Percentiles rank a stretch among this genome's conserved stretches.
phyloP scores from a whole-genome alignment of 2,888 invertebrate genomes.

The Aleiodes alternator region DNA sequence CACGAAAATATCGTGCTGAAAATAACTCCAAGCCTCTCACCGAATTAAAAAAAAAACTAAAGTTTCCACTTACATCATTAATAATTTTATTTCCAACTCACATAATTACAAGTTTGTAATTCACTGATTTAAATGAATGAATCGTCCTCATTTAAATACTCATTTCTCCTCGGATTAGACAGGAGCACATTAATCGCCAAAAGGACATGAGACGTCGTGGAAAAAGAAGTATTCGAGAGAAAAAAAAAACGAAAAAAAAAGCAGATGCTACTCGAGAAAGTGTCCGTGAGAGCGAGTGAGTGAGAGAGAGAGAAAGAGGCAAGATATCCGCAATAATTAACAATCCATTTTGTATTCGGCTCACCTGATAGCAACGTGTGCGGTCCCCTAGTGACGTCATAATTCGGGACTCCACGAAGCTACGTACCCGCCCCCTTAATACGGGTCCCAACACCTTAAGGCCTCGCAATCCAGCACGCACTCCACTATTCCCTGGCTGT shows the following conservation, averaged over 20 bases:
- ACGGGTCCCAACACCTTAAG: conserved; percentile 73
- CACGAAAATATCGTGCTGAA: no score
- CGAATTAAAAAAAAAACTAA: not conserved
- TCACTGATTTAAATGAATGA: conserved; percentile 30
- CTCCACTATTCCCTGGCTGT: conserved; percentile 56
- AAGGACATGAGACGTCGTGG: not conserved
- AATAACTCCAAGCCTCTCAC: not conserved
- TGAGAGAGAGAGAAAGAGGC: conserved; percentile 45
- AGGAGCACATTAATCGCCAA: conserved; percentile 28
- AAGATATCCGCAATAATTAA: conserved; percentile 66
- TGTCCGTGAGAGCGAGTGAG: conserved; percentile 45
- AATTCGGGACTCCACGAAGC: conserved; percentile 73
- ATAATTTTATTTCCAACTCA: conserved; percentile 8
- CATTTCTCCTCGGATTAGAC: conserved; percentile 29
- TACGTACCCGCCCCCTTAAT: conserved; percentile 75
- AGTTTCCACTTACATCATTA: not conserved
- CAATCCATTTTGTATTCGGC: conserved; percentile 74
- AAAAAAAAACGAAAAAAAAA: conserved; percentile 23
- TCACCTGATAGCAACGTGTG: conserved; percentile 74
- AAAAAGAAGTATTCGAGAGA: conserved; percentile 20
- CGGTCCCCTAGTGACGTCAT: conserved; percentile 74
- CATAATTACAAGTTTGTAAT: conserved; percentile 25
- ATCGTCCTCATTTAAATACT: conserved; percentile 30
- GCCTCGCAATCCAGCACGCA: conserved; percentile 66
- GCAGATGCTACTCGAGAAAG: conserved; percentile 26